Base-by-base conservation (phyloP, 2,113 vertebrate species). In the Oplegnathus fasciatus region DNA sequence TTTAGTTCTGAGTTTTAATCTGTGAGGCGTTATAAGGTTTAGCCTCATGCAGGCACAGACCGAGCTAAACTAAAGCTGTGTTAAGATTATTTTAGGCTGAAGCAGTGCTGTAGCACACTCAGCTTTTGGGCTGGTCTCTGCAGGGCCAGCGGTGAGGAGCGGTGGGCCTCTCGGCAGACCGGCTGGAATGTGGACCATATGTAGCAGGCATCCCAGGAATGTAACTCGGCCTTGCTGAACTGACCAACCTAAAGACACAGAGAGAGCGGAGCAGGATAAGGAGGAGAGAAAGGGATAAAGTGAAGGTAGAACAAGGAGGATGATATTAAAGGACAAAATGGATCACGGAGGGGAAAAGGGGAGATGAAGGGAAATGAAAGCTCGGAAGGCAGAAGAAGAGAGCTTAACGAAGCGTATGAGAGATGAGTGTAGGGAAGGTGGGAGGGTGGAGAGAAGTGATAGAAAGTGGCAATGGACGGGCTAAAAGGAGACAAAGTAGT, bases 101-200 rank as follows among this genome's bases (percentile, higher is more conserved):
- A 87, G 93, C 93, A 85, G 81, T 95, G 94, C 95, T 91, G 94
- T 94, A 95, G 95, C 95, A 95, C 93, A 15, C 75, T 77, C 80
- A 37, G 86, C 75, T 89, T 37, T 60, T 86, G 61, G 84, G 83
- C 75, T 88, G 77, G 64, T 88, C 69, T 84, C 77, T 76, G 89
- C 74, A 76, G 84, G 76, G 96, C 96, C 96, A 91, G 94, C 88
- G 89, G 94, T 91, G 89, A 94, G 87, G 93, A 96, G 95, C 71
- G 6, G 83, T 91, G 93, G 93, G 93, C 94, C 93, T 95, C 96
- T 96, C 88, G 80, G 94, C 96, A 96, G 96, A 96, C 96, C 87
- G 93, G 91, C 94, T 95, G 97, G 97, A 98, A 99, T 98, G 97
- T 97, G 95, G 96, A 97, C 97, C 97, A 98, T 97, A 98, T 98